Conservation (phyloP, 2,888 invertebrate genomes). For the Chesias legatella region DNA sequence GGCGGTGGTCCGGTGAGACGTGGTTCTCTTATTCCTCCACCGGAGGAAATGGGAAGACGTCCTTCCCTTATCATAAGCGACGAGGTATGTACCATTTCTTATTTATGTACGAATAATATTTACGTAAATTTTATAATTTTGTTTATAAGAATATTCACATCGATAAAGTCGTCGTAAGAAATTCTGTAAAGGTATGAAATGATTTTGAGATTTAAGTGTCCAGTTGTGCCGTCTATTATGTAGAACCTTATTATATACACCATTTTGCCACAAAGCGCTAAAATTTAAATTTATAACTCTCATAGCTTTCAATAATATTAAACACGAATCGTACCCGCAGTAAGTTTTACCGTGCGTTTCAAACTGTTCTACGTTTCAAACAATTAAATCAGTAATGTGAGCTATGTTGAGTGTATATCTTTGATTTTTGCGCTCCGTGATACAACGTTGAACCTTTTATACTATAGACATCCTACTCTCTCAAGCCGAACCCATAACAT, state of each 20-base stretch:
- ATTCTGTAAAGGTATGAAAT: constrained; percentile 58
- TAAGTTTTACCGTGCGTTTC: no score
- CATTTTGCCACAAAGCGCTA: constrained; percentile 30
- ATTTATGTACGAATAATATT: constrained; percentile 1
- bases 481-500: constrained; percentile 78
- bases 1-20: constrained; percentile 75
- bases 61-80: constrained; percentile 96
- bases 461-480: constrained; percentile 74
- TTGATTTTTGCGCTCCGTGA: constrained; percentile 36
- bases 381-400: no score
- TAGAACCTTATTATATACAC: constrained; percentile 15
- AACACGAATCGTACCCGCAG: no score
- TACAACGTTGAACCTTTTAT: constrained; percentile 44
- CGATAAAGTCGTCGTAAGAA: constrained; percentile 44
- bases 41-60: constrained; percentile 91
- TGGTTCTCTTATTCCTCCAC: constrained; percentile 94
- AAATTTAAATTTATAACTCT: constrained; percentile 23
- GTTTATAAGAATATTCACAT: constrained; percentile 31
- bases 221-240: constrained; percentile 48
- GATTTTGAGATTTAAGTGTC: constrained; percentile 40
- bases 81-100: constrained; percentile 86
- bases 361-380: no score
- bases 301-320: not conserved
- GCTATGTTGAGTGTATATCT: constrained; percentile 18
- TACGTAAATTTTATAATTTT: constrained; percentile 9